Conservation (phyloP, 1,140 invertebrate species). For the Ceratina australensis region DNA sequence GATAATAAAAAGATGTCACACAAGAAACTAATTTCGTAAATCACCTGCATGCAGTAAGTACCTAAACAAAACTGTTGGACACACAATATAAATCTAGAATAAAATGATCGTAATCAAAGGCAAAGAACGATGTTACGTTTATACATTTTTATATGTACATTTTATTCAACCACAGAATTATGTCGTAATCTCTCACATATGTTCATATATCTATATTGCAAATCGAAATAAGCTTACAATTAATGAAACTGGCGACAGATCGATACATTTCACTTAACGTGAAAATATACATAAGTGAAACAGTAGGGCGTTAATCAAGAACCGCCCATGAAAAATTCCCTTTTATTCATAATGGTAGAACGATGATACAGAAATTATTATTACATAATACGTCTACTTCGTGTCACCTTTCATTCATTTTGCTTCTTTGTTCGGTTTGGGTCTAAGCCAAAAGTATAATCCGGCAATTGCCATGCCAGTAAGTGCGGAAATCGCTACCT, state of each 20-base stretch:
- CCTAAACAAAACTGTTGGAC: too few species aligned
- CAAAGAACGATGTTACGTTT: background rate
- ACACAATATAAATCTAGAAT: too few species aligned
- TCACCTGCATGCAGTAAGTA: background rate
- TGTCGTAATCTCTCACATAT: background rate
- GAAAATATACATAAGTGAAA: background rate
- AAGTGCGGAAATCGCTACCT: constrained; percentile 65
- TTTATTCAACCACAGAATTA: background rate
- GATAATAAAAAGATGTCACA: constrained; percentile 7
- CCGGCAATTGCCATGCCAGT: constrained; percentile 11
- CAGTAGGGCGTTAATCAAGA: background rate
- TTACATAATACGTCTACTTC: constrained; percentile 53
- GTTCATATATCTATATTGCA: constrained; percentile 19
- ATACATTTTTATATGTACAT: background rate
- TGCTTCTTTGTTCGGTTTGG: constrained; percentile 54
- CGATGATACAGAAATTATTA: constrained; percentile 18
- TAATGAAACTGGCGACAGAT: background rate
- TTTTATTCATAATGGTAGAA: constrained; percentile 46
- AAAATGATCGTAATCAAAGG: background rate
- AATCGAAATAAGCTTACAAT: too few species aligned
- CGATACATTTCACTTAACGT: too few species aligned
- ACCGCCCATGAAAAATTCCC: background rate
- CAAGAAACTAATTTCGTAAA: constrained; percentile 7
- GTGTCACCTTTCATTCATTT: background rate
- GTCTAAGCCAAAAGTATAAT: constrained; percentile 54